These are phyloP conservation scores for Thereva unica DNA, from an alignment of 2,888 invertebrate species.

Conservation along the genomic window DNA sequence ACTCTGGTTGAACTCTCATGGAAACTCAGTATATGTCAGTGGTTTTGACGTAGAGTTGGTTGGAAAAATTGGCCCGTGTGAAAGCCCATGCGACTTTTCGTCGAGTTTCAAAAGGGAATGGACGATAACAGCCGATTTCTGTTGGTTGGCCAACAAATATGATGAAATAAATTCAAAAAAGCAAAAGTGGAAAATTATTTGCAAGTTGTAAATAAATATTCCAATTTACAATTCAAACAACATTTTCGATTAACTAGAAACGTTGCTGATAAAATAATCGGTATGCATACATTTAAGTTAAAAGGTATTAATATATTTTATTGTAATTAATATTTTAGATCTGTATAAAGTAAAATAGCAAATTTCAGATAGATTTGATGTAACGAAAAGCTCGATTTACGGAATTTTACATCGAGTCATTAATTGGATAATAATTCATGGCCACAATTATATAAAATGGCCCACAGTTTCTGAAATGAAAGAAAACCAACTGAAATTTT, in stretches of 20 bases:
- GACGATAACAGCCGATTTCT: too few species aligned
- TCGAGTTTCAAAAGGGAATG: too few species aligned
- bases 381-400: background rate
- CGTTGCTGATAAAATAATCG: background rate
- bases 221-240: constrained; percentile 1
- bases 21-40: too few species aligned
- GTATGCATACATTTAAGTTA: background rate
- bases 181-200: background rate
- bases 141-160: too few species aligned
- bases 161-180: background rate
- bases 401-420: constrained; percentile 1
- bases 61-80: too few species aligned
- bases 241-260: background rate
- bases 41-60: too few species aligned
- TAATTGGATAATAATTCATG: background rate
- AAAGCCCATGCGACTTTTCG: too few species aligned
- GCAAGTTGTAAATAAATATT: background rate
- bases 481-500: background rate
- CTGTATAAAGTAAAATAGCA: too few species aligned
- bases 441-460: constrained; percentile 2
- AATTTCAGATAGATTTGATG: too few species aligned
- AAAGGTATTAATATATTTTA: background rate
- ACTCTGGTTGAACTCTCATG: too few species aligned
- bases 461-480: background rate
- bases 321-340: constrained; percentile 1